Percentiles rank a stretch among this genome's conserved stretches.
Evolutionary conservation across 2,888 invertebrate species (phyloP).

Genomic region (Proisotoma minuta): DNA sequence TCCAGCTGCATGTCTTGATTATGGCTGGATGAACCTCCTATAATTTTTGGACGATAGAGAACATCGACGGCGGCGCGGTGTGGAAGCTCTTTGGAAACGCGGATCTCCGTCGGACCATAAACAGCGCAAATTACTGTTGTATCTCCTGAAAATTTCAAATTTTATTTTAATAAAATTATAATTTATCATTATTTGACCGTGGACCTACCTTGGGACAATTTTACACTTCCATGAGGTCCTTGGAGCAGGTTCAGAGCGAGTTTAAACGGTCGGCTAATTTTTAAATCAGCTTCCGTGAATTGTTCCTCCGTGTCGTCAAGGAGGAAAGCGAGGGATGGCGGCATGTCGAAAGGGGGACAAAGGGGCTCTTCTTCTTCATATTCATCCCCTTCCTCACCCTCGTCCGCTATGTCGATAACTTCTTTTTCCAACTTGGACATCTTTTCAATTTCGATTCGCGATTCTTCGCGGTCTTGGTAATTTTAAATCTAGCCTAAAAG

Average conservation of each 20-base stretch:
- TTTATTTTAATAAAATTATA: neutral
- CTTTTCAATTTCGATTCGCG: neutral
- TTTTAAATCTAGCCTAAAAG: no score
- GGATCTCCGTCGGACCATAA: constrained; percentile 41
- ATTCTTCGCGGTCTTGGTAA: no score
- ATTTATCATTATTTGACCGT: neutral
- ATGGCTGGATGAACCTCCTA: constrained; percentile 34
- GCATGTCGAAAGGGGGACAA: constrained; percentile 15
- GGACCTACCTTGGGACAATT: constrained; percentile 35
- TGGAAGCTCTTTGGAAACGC: constrained; percentile 42
- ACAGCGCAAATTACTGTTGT: constrained; percentile 37
- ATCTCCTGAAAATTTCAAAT: constrained; percentile 26
- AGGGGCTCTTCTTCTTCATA: constrained; percentile 11
- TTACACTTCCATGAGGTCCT: constrained; percentile 40
- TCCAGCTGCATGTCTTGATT: constrained; percentile 21
- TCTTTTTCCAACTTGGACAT: constrained; percentile 7
- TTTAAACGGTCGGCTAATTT: constrained; percentile 25
- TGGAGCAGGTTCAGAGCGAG: constrained; percentile 26
- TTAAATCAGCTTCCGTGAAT: constrained; percentile 10
- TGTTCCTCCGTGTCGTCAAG: constrained; percentile 3
- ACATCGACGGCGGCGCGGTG: constrained; percentile 43
- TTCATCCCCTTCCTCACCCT: constrained; percentile 18
- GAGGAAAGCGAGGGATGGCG: constrained; percentile 16
- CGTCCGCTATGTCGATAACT: neutral
- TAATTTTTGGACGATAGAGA: constrained; percentile 40